Conservation (phyloP, 2,888 invertebrate species). For the Drosophila rubida region DNA sequence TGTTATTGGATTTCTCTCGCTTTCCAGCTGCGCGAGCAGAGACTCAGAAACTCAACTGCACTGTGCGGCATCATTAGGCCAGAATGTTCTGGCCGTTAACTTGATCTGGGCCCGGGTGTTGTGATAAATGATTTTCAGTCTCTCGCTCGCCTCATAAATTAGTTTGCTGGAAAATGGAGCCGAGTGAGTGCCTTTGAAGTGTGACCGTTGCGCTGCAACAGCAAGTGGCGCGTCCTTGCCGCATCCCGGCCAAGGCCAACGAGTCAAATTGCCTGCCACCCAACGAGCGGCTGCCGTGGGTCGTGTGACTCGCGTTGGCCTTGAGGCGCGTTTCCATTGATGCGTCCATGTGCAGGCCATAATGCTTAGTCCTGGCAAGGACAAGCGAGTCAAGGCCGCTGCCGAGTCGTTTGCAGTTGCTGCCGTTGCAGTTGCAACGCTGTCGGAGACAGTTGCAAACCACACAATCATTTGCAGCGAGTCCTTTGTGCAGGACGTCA, state of each 20-base stretch:
- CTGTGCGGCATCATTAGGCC: conserved; percentile 48
- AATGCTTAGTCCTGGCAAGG: conserved; percentile 6
- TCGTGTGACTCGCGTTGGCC: conserved; percentile 67
- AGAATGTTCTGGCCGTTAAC: conserved; percentile 36
- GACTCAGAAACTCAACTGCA: conserved; percentile 9
- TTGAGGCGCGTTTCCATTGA: conserved; percentile 42
- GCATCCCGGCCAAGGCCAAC: conserved; percentile 38
- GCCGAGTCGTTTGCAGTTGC: conserved; percentile 71
- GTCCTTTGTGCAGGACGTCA: conserved; percentile 39
- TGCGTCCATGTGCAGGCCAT: conserved; percentile 10
- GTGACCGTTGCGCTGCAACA: conserved; percentile 8
- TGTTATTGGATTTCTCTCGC: conserved; percentile 82
- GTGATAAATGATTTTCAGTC: conserved; percentile 76
- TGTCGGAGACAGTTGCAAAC: conserved; percentile 39
- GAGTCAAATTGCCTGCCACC: conserved; percentile 62
- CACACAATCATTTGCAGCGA: conserved; percentile 65
- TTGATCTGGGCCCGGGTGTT: conserved; percentile 61
- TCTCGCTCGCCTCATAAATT: conserved; percentile 62
- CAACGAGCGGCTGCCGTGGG: conserved; percentile 61
- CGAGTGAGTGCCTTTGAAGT: conserved; percentile 59
- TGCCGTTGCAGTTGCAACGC: conserved; percentile 54
- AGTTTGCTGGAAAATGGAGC: conserved; percentile 64
- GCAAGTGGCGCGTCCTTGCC: conserved; percentile 32
- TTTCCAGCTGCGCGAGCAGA: conserved; percentile 63
- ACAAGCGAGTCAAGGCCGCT: conserved; percentile 39